phyloP scores from a whole-genome alignment of 2,113 vertebrate genomes.

The Corythornis madagascariensis region DNA sequence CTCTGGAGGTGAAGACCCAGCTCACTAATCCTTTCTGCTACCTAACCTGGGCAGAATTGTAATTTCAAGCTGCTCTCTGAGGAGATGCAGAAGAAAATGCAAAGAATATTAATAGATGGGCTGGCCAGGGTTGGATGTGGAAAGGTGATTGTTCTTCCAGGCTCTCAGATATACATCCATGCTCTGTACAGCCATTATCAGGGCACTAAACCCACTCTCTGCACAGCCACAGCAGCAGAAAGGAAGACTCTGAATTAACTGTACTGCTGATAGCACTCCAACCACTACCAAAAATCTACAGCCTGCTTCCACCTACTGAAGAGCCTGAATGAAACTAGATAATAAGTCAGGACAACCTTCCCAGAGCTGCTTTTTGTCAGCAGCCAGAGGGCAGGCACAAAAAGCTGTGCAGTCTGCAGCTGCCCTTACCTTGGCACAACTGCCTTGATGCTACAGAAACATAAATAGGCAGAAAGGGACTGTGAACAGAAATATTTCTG shows the following conservation, averaged over 20 bases:
- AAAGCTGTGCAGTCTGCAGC: slow-evolving; percentile 17
- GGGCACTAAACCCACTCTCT: not conserved
- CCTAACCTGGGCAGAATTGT: slow-evolving; percentile 60
- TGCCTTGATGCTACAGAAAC: not conserved
- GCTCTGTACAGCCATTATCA: not conserved
- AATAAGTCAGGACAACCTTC: not conserved
- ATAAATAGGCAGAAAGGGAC: slow-evolving; percentile 8
- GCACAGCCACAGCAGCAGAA: not conserved
- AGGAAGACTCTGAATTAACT: not conserved
- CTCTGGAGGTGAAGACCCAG: slow-evolving; percentile 50
- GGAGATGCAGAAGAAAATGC: slow-evolving; percentile 44
- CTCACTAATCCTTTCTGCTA: slow-evolving; percentile 57
- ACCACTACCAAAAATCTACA: not conserved
- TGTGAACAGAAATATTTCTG: not conserved
- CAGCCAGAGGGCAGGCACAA: not conserved
- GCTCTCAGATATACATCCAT: not conserved
- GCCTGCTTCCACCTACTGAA: not conserved
- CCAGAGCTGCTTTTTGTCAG: not conserved
- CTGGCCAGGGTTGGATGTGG: slow-evolving; percentile 2
- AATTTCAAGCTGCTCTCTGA: slow-evolving; percentile 64
- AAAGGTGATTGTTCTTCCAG: not conserved
- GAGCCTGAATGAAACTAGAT: not conserved
- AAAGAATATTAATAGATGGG: slow-evolving; percentile 52
- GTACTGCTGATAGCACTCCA: not conserved
- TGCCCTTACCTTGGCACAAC: slow-evolving; percentile 6